phyloP scores from a whole-genome alignment of 2,113 vertebrate species.

The Zosterops pallidus region DNA sequence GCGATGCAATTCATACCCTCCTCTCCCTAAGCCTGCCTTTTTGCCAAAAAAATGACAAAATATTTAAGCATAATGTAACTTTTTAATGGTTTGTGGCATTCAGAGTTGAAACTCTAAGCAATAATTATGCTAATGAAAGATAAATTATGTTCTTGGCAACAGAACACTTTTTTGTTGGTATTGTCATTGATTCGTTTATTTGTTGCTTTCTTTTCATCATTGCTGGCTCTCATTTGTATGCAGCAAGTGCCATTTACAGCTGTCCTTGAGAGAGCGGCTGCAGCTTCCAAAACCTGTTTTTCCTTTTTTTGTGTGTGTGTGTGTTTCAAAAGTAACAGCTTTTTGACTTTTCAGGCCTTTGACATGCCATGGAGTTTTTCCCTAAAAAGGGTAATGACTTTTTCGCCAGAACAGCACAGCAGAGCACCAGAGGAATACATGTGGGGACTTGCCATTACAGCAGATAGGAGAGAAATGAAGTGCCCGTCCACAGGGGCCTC shows the following conservation, averaged over 20 bases:
- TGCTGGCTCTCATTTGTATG: not conserved
- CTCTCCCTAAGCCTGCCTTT: not conserved
- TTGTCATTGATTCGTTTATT: slow-evolving; percentile 49
- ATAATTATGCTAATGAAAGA: slow-evolving; percentile 57
- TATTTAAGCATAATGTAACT: slow-evolving; percentile 37
- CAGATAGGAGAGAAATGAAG: not conserved
- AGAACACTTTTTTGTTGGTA: slow-evolving; percentile 21
- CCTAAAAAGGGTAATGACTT: slow-evolving; percentile 3
- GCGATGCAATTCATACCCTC: rapidly evolving
- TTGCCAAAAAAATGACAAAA: slow-evolving; percentile 19
- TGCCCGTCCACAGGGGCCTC: not conserved
- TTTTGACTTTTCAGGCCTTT: slow-evolving; percentile 1
- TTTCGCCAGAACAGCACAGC: not conserved
- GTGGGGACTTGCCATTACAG: not conserved
- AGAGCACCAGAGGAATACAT: not conserved
- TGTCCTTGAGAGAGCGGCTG: slow-evolving; percentile 37
- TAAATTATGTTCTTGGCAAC: slow-evolving; percentile 54
- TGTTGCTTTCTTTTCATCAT: slow-evolving; percentile 12
- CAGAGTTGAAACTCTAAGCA: slow-evolving; percentile 36
- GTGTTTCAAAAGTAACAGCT: not conserved
- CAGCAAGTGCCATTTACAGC: slow-evolving; percentile 6
- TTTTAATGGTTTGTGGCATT: slow-evolving; percentile 29
- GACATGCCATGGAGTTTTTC: not conserved
- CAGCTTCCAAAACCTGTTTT: slow-evolving; percentile 9
- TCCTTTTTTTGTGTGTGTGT: not conserved